Evolutionary conservation across 2,113 vertebrate genomes (phyloP).

Genomic region (Dipodomys ordii): DNA sequence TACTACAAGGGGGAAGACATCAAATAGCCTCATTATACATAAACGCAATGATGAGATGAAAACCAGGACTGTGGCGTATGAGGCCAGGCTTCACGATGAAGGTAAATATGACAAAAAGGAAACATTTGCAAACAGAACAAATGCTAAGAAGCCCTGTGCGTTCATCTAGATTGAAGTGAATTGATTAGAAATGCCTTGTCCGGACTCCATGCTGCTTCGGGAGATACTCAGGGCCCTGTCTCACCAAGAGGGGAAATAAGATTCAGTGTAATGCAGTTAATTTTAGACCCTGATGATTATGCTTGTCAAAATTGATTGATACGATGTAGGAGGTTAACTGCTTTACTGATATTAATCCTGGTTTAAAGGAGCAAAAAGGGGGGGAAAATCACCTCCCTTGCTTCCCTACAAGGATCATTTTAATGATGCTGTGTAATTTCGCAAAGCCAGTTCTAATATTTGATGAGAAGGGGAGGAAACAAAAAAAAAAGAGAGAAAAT

Average conservation of each 20-base stretch:
- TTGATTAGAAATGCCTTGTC: not conserved
- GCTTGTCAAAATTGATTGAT: slow-evolving; percentile 10
- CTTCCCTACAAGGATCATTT: slow-evolving; percentile 18
- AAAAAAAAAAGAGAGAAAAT: too few relatives aligned
- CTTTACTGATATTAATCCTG: slow-evolving; percentile 28
- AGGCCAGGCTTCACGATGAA: not conserved
- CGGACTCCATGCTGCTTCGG: not conserved
- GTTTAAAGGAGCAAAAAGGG: slow-evolving; percentile 12
- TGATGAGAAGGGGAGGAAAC: not conserved
- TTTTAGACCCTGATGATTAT: not conserved
- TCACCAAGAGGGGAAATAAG: not conserved
- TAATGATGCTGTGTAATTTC: slow-evolving; percentile 15
- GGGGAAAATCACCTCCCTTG: not conserved
- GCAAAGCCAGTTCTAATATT: slow-evolving; percentile 20
- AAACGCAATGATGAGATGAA: not conserved
- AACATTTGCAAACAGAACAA: not conserved
- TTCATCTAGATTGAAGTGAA: not conserved
- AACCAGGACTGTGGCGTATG: not conserved
- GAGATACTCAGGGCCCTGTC: not conserved
- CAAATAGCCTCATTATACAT: not conserved
- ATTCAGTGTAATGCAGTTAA: not conserved
- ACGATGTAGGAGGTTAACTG: not conserved
- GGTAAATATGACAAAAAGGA: not conserved
- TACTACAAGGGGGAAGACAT: not conserved
- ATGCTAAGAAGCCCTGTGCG: not conserved